Evolutionary conservation across 2,797 vertebrate genomes (phyloP), one percentile per base, ranked within the genome.

Genomic region (Scomberomorus guttatus): DNA sequence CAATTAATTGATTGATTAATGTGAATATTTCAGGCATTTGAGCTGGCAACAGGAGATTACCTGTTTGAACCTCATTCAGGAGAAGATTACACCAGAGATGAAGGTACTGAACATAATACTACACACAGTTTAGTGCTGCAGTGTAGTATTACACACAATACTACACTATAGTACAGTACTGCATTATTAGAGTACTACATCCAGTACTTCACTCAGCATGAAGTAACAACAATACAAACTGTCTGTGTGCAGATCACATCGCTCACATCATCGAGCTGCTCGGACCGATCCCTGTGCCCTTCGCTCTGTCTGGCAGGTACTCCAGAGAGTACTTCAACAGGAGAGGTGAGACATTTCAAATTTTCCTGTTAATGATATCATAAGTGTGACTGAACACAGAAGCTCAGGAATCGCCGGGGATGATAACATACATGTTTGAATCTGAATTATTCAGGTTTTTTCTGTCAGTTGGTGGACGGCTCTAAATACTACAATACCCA

Each of bases 261-360:
- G 98, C 98, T 93, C 98, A 99, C 95, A 96, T 99, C 95, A 98
- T 98, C 84, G 98, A 99, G 96, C 96, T 99, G 85, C 93, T 99
- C 84, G 98, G 98, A 66, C 93, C 96, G 81, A 95, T 99, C 89
- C 98, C 98, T 92, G 88, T 97, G 92, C 97, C 98, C 92, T 98
- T 98, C 90, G 97, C 97, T 89, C 94, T 98, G 61, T 98, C 98
- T 90, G 98, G 98, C 93, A 96, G 98, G 94, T 99, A 99, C 94
- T 99, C 98, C 93, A 96, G 98, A 94, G 98, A 99, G 92, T 99
- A 99, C 96, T 99, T 99, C 95, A 97, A 96, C 94, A 96, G 97
- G 93, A 98, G 95, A 98, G 98, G 98, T 99, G 95, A 90, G 91
- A 0, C 29, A 22, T 7, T 9, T 5, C 34, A 9, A 37, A 37